Base-by-base conservation (phyloP, 2,113 vertebrate species). In the Syngnathus scovelli region DNA sequence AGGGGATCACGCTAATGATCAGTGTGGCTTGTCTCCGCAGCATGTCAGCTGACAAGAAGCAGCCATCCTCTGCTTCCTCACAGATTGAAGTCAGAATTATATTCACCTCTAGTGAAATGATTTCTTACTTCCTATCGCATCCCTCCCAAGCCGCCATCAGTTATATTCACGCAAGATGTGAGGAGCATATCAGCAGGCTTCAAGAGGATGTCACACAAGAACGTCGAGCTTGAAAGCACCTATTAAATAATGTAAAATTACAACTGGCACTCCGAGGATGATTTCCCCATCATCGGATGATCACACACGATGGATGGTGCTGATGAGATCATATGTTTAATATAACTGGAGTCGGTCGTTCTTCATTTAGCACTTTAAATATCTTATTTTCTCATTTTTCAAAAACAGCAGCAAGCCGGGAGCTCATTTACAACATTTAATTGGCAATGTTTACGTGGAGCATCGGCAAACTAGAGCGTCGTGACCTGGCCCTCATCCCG, bases 1-100 rank as follows among this genome's bases (percentile, higher is more conserved):
- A 65, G 70, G 69, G 71, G 65, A 63, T 58, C 80, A 68, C 83
- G 80, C 83, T 87, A 89, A 89, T 86, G 86, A 88, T 83, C 74
- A 65, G 75, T 65, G 3, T 71, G 72, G 55, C 66, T 78, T 68
- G 79, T 83, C 76, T 77, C 80, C 76, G 79, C 79, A 77, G 77
- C 78, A 76, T 84, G 83, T 82, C 81, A 82, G 71, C 68, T 0
- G 7, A 72, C 1, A 54, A 69, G 67, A 56, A 61, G 68, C 61
- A 72, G 73, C 70, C 60, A 60, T 69, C 60, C 68, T 66, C 12
- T 23, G 16, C 61, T 18, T 23, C 27, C 5, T 49, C 54, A 33
- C 23, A 13, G 4, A 11, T 13, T 10, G 9, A 13, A 27, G 23
- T 2, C 1, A 55, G 11, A 27, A 16, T 7, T 19, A 51, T 46